Conservation (phyloP, 2,888 invertebrate species). For the Phengaris alcon region DNA sequence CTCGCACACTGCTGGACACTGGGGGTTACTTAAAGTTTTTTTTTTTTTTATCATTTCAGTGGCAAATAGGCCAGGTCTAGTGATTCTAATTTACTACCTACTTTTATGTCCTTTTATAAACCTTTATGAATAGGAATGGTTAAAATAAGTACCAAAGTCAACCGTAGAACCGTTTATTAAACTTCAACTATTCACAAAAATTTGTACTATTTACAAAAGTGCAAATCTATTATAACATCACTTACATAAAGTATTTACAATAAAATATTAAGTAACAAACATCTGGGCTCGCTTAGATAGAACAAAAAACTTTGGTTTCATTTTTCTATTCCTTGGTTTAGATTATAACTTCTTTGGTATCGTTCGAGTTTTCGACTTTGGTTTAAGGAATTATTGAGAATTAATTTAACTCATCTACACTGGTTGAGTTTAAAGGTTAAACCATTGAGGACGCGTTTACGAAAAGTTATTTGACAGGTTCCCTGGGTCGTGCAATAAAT, state of each 20-base stretch:
- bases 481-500: too few species aligned
- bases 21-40: too few species aligned
- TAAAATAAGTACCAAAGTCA: slow-evolving; percentile 13
- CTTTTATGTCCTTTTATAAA: too few species aligned
- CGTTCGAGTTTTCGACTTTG: not conserved
- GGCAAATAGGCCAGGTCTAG: too few species aligned
- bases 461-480: too few species aligned
- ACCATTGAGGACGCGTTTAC: not conserved
- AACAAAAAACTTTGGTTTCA: slow-evolving; percentile 49
- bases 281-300: slow-evolving; percentile 30
- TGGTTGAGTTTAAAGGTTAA: not conserved
- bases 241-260: slow-evolving; percentile 65
- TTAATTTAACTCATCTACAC: not conserved
- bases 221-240: slow-evolving; percentile 55
- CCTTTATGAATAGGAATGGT: too few species aligned
- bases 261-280: slow-evolving; percentile 45
- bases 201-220: slow-evolving; percentile 74
- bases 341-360: not conserved
- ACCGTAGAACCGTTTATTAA: slow-evolving; percentile 63
- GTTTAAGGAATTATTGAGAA: not conserved
- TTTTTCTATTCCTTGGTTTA: slow-evolving; percentile 34
- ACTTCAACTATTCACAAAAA: slow-evolving; percentile 47
- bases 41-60: too few species aligned
- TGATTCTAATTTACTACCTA: too few species aligned
- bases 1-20: too few species aligned